Conservation (phyloP, 1,140 invertebrate species). For the Heterodera carotae region DNA sequence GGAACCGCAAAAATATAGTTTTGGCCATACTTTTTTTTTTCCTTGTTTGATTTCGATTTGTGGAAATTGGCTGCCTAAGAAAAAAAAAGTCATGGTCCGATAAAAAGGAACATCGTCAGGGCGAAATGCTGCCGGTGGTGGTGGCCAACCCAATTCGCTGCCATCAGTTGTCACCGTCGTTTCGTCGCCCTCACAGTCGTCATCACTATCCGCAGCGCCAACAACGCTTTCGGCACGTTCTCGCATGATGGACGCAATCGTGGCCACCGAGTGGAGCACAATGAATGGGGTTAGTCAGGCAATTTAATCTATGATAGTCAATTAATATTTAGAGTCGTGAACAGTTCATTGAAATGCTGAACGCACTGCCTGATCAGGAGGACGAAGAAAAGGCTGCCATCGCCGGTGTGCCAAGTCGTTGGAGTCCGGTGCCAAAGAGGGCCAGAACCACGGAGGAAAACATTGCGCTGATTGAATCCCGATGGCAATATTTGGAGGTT, state of each 20-base stretch:
- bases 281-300: background rate
- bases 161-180: background rate
- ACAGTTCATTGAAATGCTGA: conserved; percentile 12
- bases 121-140: too few relatives aligned
- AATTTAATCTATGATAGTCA: background rate
- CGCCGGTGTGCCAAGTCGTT: background rate
- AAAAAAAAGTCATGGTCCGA: too few relatives aligned
- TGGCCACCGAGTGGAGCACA: background rate
- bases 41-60: too few relatives aligned
- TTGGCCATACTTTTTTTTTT: too few relatives aligned
- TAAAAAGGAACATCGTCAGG: too few relatives aligned
- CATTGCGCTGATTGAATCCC: conserved; percentile 31
- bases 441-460: conserved; percentile 20
- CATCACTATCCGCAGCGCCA: background rate
- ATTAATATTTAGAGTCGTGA: conserved; percentile 13
- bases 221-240: conserved; percentile 1
- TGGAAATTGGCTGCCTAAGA: too few relatives aligned
- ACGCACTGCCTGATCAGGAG: background rate
- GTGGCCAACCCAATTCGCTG: background rate
- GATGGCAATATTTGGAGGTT: conserved; percentile 38
- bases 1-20: too few relatives aligned
- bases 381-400: conserved; percentile 4
- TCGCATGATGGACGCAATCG: conserved; percentile 2
- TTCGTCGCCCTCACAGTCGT: too few relatives aligned
- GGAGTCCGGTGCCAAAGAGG: background rate